Percentiles rank a stretch among this genome's conserved stretches.
Conservation (phyloP, 2,797 vertebrate species). For the Myotis pilosus region DNA sequence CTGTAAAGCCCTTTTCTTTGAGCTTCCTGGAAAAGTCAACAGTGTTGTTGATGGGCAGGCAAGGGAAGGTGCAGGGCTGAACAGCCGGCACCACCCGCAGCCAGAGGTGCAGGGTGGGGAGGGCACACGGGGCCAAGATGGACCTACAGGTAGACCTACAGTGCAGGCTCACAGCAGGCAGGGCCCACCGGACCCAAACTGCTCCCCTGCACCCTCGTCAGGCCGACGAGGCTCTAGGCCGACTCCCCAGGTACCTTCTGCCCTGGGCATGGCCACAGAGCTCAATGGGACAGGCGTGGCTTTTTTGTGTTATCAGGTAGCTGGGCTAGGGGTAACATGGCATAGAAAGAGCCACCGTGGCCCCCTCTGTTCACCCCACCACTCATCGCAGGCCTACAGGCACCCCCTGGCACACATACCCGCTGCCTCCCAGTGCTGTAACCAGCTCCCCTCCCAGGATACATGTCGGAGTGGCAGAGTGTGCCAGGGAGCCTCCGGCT, state of each 20-base stretch:
- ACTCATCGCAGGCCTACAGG: neutral
- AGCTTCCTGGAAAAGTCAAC: neutral
- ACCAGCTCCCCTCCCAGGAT: neutral
- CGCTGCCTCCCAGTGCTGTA: neutral
- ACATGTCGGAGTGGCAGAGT: neutral
- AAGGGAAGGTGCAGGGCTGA: neutral
- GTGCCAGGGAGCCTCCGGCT: neutral
- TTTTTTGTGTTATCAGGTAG: neutral
- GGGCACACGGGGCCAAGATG: neutral
- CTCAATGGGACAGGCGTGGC: neutral
- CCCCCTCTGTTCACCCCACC: neutral
- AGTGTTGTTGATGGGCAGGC: neutral
- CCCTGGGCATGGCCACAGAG: fast-evolving
- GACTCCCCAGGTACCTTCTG: neutral
- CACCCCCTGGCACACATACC: neutral
- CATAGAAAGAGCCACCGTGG: fast-evolving
- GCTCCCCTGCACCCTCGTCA: neutral
- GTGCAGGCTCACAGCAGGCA: neutral
- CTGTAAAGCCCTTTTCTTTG: neutral
- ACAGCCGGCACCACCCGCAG: neutral
- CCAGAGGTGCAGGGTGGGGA: fast-evolving
- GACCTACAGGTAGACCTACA: too few relatives aligned
- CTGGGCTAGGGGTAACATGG: neutral
- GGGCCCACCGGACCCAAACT: neutral
- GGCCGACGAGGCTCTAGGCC: neutral